A percentile compares a stretch with the other conserved stretches of the same genome.
Conservation (phyloP, 2,113 vertebrate species). For the Tor tambroides region DNA sequence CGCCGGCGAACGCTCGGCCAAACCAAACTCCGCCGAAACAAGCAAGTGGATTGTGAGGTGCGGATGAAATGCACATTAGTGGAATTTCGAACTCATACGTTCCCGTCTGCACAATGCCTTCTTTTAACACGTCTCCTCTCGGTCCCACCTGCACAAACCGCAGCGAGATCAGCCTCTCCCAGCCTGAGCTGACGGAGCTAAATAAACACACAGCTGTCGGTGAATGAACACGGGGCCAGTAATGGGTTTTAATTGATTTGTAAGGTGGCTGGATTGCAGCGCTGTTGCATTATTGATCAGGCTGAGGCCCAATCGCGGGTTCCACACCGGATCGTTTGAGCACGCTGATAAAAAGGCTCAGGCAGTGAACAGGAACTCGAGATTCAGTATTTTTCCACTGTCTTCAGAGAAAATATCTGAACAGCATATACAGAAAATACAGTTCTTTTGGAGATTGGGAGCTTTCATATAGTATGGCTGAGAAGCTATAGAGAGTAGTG, state of each 20-base stretch:
- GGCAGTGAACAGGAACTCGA: constrained; percentile 7
- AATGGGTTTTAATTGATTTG: constrained; percentile 60
- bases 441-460: not conserved
- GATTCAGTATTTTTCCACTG: constrained; percentile 33
- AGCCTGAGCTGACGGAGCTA: constrained; percentile 7
- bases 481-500: not conserved
- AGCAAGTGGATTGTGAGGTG: constrained; percentile 50
- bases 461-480: not conserved
- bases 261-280: constrained; percentile 48
- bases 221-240: constrained; percentile 30
- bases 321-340: constrained; percentile 19
- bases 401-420: constrained; percentile 18
- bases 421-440: not conserved
- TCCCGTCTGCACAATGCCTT: constrained; percentile 54
- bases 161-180: constrained; percentile 44
- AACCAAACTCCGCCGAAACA: constrained; percentile 59
- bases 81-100: constrained; percentile 56
- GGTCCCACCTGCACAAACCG: constrained; percentile 45
- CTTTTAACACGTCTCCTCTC: constrained; percentile 47
- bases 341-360: constrained; percentile 1
- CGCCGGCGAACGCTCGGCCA: constrained; percentile 45
- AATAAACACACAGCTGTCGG: constrained; percentile 35
- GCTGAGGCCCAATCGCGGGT: not conserved
- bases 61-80: constrained; percentile 55
- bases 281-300: constrained; percentile 58